Conservation (phyloP, 2,113 vertebrate genomes). For the Onychostruthus taczanowskii region DNA sequence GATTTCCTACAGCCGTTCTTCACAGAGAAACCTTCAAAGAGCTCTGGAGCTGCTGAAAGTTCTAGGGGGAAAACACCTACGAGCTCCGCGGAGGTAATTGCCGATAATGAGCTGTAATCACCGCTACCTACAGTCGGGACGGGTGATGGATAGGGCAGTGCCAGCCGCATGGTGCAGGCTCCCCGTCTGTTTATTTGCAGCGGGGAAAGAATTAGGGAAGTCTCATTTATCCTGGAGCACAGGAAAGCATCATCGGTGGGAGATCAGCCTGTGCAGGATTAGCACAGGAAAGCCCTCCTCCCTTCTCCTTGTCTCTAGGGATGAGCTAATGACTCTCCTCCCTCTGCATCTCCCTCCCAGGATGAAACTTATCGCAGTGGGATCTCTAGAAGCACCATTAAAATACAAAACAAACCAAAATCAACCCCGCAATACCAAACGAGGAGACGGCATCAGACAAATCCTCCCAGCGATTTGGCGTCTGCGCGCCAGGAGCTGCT, state of each 20-base stretch:
- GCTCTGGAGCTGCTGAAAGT: background rate
- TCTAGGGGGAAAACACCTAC: background rate
- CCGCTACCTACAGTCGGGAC: background rate
- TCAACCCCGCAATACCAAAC: accelerated
- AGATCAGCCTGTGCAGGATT: background rate
- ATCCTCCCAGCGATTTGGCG: accelerated
- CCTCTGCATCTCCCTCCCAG: background rate
- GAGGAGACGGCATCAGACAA: background rate
- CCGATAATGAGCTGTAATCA: constrained; percentile 24
- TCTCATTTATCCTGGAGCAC: constrained; percentile 34
- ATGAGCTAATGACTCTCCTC: constrained; percentile 43
- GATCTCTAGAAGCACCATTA: background rate
- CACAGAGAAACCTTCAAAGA: background rate
- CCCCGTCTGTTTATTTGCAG: constrained; percentile 14
- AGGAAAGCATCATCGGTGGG: background rate
- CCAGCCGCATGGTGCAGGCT: background rate
- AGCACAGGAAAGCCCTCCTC: background rate
- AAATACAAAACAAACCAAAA: background rate
- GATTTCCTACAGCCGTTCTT: background rate
- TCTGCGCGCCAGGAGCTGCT: background rate
- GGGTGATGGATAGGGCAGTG: background rate
- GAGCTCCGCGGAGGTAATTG: background rate
- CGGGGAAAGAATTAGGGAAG: constrained; percentile 17
- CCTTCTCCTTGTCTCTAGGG: background rate
- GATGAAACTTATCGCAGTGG: background rate